These are phyloP conservation scores for Pseudorectes ferrugineus DNA, from an alignment of 2,113 vertebrate species.

Conservation along the genomic window DNA sequence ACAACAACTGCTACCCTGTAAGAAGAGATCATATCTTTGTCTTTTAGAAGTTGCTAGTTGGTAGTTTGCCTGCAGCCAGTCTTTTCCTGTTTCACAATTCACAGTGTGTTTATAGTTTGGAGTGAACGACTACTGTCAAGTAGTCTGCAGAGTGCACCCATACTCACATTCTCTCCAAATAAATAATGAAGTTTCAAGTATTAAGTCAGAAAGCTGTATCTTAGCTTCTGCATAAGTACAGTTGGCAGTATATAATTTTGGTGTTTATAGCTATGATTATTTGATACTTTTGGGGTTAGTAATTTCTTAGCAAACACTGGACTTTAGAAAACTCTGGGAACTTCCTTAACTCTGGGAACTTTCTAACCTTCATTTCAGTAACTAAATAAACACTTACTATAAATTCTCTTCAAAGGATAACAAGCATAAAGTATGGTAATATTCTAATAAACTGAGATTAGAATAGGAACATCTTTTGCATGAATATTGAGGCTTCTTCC, in stretches of 20 bases:
- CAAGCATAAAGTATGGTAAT: neutral
- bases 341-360: neutral
- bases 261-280: neutral
- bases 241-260: neutral
- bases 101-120: neutral
- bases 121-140: neutral
- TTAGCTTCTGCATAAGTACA: neutral
- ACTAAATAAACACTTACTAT: neutral
- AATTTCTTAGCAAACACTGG: neutral
- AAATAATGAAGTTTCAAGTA: neutral
- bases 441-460: neutral
- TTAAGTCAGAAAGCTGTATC: neutral
- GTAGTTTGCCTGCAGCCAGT: conserved; percentile 22
- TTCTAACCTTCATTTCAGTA: neutral
- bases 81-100: neutral
- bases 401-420: neutral
- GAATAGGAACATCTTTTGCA: neutral
- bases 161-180: neutral
- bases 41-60: conserved; percentile 3
- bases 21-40: neutral
- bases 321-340: neutral
- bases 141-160: neutral
- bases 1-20: conserved; percentile 2
- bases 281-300: neutral
- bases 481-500: neutral